phyloP scores from a whole-genome alignment of 1,140 invertebrate species.

The Hesperophylax magnus region DNA sequence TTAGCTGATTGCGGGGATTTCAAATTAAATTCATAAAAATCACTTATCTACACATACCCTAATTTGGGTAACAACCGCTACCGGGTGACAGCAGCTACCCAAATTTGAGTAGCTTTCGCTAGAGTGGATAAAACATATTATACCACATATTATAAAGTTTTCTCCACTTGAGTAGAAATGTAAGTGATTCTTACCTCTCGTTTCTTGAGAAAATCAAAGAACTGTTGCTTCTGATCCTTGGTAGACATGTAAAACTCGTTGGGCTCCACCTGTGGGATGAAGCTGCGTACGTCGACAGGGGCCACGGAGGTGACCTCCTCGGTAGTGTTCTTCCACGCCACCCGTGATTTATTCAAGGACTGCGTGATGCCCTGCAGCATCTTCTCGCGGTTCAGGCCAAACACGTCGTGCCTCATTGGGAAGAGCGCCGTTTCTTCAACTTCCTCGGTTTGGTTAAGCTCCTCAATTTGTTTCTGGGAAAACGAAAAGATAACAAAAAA shows the following conservation, averaged over 20 bases:
- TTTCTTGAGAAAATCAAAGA: constrained; percentile 40
- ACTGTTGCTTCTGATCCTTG: constrained; percentile 40
- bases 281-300: not conserved
- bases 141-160: no score
- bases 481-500: not conserved
- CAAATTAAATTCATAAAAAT: no score
- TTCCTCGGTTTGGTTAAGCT: constrained; percentile 63
- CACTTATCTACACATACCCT: no score
- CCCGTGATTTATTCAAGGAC: constrained; percentile 68
- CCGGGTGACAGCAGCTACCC: no score
- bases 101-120: no score
- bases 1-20: no score
- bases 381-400: constrained; percentile 76
- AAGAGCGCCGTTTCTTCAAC: constrained; percentile 65
- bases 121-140: no score
- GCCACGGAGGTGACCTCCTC: not conserved
- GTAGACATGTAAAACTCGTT: not conserved
- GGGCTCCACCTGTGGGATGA: not conserved
- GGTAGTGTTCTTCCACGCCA: constrained; percentile 65
- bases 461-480: constrained; percentile 66
- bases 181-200: constrained; percentile 11
- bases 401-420: constrained; percentile 79
- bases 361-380: constrained; percentile 73
- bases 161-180: no score
- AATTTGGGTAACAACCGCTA: no score